Conservation (phyloP, 2,797 vertebrate genomes). For the Muraenolepis orangiensis region DNA sequence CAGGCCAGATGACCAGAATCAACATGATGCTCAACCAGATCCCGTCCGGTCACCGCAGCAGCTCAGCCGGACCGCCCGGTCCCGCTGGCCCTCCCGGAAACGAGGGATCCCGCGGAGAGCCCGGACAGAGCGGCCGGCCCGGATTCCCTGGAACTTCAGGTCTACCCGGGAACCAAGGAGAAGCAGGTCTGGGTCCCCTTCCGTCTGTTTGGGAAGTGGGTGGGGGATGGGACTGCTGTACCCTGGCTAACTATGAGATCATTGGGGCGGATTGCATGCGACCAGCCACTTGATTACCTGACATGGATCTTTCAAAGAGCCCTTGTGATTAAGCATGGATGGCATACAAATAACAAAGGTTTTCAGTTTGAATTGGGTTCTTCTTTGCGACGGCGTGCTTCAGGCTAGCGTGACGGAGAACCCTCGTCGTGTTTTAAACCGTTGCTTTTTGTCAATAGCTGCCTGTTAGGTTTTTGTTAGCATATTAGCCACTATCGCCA, state of each 20-base stretch:
- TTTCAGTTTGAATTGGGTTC: background rate
- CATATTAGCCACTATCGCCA: background rate
- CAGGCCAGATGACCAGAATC: constrained; percentile 95
- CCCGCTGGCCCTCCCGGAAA: constrained; percentile 86
- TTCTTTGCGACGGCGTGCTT: constrained; percentile 16
- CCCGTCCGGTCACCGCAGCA: constrained; percentile 90
- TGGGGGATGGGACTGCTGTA: background rate
- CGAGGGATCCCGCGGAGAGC: constrained; percentile 84
- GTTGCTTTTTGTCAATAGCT: constrained; percentile 1
- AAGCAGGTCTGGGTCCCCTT: constrained; percentile 79
- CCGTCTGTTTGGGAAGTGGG: background rate
- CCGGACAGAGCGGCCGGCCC: constrained; percentile 83
- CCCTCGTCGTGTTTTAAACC: background rate
- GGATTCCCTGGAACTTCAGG: constrained; percentile 92
- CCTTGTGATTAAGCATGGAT: background rate
- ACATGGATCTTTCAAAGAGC: background rate
- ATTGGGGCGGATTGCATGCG: background rate
- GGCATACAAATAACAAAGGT: background rate
- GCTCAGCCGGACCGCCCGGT: constrained; percentile 86
- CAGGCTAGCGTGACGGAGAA: background rate
- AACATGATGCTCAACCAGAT: constrained; percentile 97
- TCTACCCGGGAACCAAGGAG: constrained; percentile 85
- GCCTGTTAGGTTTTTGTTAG: background rate
- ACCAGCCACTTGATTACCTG: background rate
- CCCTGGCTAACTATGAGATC: background rate